Percentiles rank a stretch among this genome's conserved stretches.
Evolutionary conservation across 1,140 invertebrate genomes (phyloP).

Genomic region (Trichogramma pretiosum): DNA sequence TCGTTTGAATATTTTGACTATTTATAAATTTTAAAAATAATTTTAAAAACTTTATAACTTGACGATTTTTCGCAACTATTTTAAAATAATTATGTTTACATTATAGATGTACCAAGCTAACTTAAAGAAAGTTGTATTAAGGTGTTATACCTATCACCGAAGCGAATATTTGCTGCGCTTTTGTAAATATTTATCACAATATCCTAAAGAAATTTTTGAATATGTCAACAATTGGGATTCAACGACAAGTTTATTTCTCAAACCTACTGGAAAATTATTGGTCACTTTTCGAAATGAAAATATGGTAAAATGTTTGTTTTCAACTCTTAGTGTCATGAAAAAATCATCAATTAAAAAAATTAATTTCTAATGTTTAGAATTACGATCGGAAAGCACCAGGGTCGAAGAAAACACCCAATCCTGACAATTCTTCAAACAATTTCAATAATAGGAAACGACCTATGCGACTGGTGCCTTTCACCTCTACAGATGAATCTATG

Average conservation of each 20-base stretch:
- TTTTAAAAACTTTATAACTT: too few species aligned
- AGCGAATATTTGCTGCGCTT: slow-evolving; percentile 62
- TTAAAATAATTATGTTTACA: background rate
- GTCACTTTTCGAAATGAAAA: slow-evolving; percentile 70
- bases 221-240: slow-evolving; percentile 66
- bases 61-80: background rate
- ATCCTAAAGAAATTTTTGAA: slow-evolving; percentile 53
- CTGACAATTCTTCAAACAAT: too few species aligned
- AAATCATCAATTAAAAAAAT: too few species aligned
- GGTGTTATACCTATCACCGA: slow-evolving; percentile 63
- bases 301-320: slow-evolving; percentile 44
- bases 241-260: slow-evolving; percentile 62
- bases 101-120: slow-evolving; percentile 51
- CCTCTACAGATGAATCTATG: too few species aligned
- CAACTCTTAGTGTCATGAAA: too few species aligned
- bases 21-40: too few species aligned
- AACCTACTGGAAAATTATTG: slow-evolving; percentile 53
- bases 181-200: slow-evolving; percentile 57
- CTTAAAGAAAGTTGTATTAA: slow-evolving; percentile 57
- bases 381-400: slow-evolving; percentile 39
- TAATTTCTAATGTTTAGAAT: slow-evolving; percentile 25
- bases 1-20: too few species aligned
- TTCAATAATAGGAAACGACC: too few species aligned
- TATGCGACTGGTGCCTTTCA: too few species aligned
- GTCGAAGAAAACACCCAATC: slow-evolving; percentile 32